Evolutionary conservation across 2,888 invertebrate genomes (phyloP).

Genomic region (Bombylius major): DNA sequence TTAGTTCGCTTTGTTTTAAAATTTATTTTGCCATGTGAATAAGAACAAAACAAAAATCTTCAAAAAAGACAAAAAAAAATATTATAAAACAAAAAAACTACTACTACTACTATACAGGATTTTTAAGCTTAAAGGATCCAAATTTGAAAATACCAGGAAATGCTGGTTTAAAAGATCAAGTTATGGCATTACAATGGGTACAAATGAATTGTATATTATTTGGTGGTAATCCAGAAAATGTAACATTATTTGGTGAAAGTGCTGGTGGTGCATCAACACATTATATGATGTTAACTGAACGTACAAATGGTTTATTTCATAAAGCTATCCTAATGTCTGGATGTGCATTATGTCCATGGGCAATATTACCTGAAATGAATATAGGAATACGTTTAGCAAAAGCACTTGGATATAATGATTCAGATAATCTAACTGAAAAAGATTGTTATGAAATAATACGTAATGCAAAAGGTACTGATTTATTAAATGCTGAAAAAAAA

Average conservation of each 20-base stretch:
- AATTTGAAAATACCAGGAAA: slow-evolving; percentile 40
- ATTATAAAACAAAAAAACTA: too few relatives aligned
- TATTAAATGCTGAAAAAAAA: slow-evolving; percentile 23
- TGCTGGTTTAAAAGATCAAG: slow-evolving; percentile 42
- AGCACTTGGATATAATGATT: slow-evolving; percentile 29
- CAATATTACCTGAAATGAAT: slow-evolving; percentile 24
- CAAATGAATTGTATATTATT: slow-evolving; percentile 38
- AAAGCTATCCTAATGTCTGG: slow-evolving; percentile 34
- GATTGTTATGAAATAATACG: slow-evolving; percentile 31
- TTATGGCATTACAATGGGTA: slow-evolving; percentile 41
- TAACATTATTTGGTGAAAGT: slow-evolving; percentile 42
- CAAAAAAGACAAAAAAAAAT: not conserved
- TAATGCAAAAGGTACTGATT: slow-evolving; percentile 24
- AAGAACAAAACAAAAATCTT: too few relatives aligned
- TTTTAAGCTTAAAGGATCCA: slow-evolving; percentile 37
- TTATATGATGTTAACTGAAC: slow-evolving; percentile 38
- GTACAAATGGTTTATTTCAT: slow-evolving; percentile 34
- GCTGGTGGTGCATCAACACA: slow-evolving; percentile 40
- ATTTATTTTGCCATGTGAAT: too few relatives aligned
- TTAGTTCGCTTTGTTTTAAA: too few relatives aligned
- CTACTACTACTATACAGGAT: slow-evolving; percentile 27
- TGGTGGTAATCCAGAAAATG: slow-evolving; percentile 41
- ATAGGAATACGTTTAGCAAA: slow-evolving; percentile 31
- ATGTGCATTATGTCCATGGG: slow-evolving; percentile 28
- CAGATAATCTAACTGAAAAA: slow-evolving; percentile 26